phyloP scores from a whole-genome alignment of 2,888 invertebrate genomes.

The Calameuta idolon region DNA sequence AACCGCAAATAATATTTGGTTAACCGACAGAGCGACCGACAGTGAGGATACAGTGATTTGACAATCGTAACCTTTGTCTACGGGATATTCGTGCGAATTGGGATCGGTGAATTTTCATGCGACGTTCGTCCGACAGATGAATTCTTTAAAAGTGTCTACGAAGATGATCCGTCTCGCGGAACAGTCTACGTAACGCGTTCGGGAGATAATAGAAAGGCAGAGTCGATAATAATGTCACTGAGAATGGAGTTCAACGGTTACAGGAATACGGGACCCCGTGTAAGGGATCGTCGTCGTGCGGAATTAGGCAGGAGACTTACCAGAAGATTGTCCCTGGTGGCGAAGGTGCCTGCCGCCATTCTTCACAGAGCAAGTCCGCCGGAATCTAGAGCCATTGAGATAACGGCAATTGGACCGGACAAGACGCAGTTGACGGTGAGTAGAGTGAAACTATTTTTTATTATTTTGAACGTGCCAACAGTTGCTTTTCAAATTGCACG shows the following conservation, averaged over 20 bases:
- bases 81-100: background rate
- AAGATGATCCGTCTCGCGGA: background rate
- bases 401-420: slow-evolving; percentile 75
- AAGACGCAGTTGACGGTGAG: slow-evolving; percentile 76
- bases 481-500: background rate
- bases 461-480: background rate
- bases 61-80: background rate
- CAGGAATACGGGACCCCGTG: slow-evolving; percentile 57
- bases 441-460: slow-evolving; percentile 17
- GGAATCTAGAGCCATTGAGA: slow-evolving; percentile 70
- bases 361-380: slow-evolving; percentile 69
- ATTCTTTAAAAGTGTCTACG: background rate
- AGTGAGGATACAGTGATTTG: background rate
- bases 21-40: background rate
- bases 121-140: background rate
- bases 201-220: background rate
- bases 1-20: background rate
- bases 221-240: slow-evolving; percentile 30
- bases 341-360: slow-evolving; percentile 71
- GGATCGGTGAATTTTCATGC: background rate
- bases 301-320: slow-evolving; percentile 74
- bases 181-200: background rate
- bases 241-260: slow-evolving; percentile 60
- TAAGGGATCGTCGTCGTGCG: slow-evolving; percentile 59
- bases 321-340: slow-evolving; percentile 72